phyloP scores from a whole-genome alignment of 1,140 invertebrate species.

The Lethrus apterus region DNA sequence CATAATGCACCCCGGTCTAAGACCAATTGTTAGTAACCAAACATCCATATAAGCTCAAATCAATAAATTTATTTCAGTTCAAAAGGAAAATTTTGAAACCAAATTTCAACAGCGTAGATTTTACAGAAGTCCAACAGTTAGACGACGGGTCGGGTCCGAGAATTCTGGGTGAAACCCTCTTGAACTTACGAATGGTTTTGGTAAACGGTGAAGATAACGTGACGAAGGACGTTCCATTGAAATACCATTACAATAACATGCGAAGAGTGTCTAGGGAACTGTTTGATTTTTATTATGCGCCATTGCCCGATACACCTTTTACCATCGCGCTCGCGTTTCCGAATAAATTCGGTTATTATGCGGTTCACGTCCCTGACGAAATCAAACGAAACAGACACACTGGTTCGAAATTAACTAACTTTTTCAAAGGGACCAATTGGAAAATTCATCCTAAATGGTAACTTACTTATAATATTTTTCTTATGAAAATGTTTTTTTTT shows the following conservation, averaged over 20 bases:
- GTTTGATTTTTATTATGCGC: conserved; percentile 78
- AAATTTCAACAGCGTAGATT: conserved; percentile 94
- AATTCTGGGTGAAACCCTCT: conserved; percentile 40
- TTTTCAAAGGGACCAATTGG: conserved; percentile 65
- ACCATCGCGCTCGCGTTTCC: conserved; percentile 76
- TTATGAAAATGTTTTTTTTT: background rate
- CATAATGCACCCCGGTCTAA: conserved; percentile 67
- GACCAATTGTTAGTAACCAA: conserved; percentile 57
- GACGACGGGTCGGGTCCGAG: conserved; percentile 47
- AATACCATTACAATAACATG: conserved; percentile 75
- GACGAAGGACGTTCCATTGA: conserved; percentile 60
- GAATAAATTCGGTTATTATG: conserved; percentile 66
- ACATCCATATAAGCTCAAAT: conserved; percentile 6
- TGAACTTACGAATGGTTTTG: conserved; percentile 60
- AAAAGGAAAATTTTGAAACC: conserved; percentile 69
- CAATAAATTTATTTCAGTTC: conserved; percentile 42
- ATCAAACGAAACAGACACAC: conserved; percentile 56
- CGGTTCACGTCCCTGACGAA: conserved; percentile 64
- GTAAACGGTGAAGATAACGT: conserved; percentile 62
- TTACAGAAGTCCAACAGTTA: conserved; percentile 89
- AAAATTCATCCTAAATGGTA: conserved; percentile 83
- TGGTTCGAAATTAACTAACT: conserved; percentile 59
- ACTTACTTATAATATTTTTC: conserved; percentile 17
- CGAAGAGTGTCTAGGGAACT: conserved; percentile 70
- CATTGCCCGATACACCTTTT: conserved; percentile 77